phyloP scores from a whole-genome alignment of 1,140 invertebrate genomes.

The Drosophila repleta region DNA sequence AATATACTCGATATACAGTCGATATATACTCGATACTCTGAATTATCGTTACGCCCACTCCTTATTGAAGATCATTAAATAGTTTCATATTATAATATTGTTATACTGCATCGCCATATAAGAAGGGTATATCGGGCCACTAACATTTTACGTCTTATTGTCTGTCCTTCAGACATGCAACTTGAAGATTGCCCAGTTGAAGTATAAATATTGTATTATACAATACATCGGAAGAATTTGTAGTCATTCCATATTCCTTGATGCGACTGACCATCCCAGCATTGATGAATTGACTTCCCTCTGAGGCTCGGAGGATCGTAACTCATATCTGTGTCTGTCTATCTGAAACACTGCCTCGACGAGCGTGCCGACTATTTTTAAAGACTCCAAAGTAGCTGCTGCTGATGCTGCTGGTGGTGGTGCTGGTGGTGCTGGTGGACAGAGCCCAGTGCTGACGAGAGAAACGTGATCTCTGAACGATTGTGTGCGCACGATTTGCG shows the following conservation, averaged over 20 bases:
- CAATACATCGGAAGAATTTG: too few species aligned
- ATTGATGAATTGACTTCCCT: constrained; percentile 15
- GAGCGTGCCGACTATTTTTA: constrained; percentile 59
- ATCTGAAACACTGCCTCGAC: constrained; percentile 22
- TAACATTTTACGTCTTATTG: too few species aligned
- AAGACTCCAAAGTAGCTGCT: constrained; percentile 31
- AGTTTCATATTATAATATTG: too few species aligned
- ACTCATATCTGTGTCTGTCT: constrained; percentile 25
- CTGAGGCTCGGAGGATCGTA: constrained; percentile 15
- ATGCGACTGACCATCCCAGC: constrained; percentile 1
- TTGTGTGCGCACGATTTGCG: constrained; percentile 77
- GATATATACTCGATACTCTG: too few species aligned
- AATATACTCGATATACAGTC: too few species aligned
- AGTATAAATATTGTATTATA: too few species aligned
- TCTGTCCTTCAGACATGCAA: too few species aligned
- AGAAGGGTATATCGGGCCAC: too few species aligned
- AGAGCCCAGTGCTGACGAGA: constrained; percentile 26
- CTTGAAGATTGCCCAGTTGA: too few species aligned
- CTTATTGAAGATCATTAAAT: too few species aligned
- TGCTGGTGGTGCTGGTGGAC: constrained; percentile 30
- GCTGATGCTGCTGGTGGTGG: constrained; percentile 30
- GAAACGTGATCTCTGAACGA: constrained; percentile 71
- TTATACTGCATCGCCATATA: too few species aligned
- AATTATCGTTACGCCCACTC: too few species aligned
- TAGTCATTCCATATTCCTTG: background rate